Evolutionary conservation across 2,797 vertebrate genomes (phyloP).

Genomic region (Petrocephalus sullivani): DNA sequence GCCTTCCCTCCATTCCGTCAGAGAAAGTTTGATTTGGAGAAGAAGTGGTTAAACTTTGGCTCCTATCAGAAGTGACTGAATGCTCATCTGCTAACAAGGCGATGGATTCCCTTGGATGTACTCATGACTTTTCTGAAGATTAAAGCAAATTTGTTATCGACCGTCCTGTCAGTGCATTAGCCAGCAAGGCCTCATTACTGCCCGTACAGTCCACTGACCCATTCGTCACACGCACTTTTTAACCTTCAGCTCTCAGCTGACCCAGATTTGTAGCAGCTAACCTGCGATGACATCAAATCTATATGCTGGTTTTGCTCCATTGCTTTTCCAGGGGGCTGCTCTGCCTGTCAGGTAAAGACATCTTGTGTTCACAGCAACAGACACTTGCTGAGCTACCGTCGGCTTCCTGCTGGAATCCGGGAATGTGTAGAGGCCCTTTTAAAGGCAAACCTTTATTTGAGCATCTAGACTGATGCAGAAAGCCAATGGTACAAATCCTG

Average conservation of each 20-base stretch:
- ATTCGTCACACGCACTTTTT: constrained; percentile 20
- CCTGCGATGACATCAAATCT: constrained; percentile 26
- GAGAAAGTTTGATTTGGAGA: not conserved
- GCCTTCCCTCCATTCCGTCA: not conserved
- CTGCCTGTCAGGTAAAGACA: not conserved
- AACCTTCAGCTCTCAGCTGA: constrained; percentile 16
- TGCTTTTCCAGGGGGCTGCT: not conserved
- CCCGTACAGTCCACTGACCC: not conserved
- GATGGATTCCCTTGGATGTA: not conserved
- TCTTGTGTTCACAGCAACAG: not conserved
- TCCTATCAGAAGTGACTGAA: not conserved
- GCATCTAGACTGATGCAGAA: not conserved
- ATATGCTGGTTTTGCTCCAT: constrained; percentile 15
- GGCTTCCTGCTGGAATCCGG: not conserved
- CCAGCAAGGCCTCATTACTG: constrained; percentile 20
- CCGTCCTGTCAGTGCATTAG: constrained; percentile 12
- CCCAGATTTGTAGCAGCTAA: constrained; percentile 19
- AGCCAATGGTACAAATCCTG: not conserved
- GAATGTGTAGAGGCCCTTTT: not conserved
- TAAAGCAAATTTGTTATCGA: constrained; percentile 25
- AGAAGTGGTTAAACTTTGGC: not conserved
- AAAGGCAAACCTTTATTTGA: not conserved
- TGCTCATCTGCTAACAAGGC: not conserved
- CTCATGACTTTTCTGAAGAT: constrained; percentile 14
- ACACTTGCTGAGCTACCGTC: not conserved